These are phyloP conservation scores for Aphrophora alni DNA, from an alignment of 2,888 invertebrate genomes.

Conservation along the genomic window DNA sequence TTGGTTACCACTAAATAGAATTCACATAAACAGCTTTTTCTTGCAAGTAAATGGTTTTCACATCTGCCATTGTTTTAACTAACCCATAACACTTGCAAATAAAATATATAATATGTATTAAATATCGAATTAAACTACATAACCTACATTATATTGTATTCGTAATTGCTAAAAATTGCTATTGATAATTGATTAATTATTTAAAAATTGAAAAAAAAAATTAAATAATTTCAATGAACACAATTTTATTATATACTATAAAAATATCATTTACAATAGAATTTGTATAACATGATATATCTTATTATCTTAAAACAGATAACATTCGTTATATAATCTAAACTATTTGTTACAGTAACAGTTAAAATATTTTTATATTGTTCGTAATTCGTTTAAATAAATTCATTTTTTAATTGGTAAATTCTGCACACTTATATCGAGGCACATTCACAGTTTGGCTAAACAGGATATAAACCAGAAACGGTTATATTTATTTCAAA, in stretches of 20 bases:
- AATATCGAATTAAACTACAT: no score
- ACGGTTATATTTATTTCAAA: no score
- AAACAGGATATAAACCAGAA: no score
- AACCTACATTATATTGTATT: neutral
- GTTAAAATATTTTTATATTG: neutral
- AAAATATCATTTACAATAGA: slow-evolving; percentile 6
- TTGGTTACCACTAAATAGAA: no score
- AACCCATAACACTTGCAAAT: no score
- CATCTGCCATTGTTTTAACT: no score
- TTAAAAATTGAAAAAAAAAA: neutral
- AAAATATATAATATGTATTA: no score
- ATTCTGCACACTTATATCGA: neutral
- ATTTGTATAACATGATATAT: slow-evolving; percentile 6
- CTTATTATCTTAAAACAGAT: neutral
- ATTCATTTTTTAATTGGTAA: neutral
- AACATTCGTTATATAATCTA: neutral
- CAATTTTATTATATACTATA: neutral
- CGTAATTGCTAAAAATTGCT: neutral
- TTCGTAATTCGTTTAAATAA: neutral
- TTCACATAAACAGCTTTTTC: no score
- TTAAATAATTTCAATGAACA: neutral
- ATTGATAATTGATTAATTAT: neutral
- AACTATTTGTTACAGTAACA: neutral
- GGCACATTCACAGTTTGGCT: neutral
- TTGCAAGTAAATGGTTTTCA: no score